phyloP scores from a whole-genome alignment of 2,888 invertebrate species.

The Graphium colonna region DNA sequence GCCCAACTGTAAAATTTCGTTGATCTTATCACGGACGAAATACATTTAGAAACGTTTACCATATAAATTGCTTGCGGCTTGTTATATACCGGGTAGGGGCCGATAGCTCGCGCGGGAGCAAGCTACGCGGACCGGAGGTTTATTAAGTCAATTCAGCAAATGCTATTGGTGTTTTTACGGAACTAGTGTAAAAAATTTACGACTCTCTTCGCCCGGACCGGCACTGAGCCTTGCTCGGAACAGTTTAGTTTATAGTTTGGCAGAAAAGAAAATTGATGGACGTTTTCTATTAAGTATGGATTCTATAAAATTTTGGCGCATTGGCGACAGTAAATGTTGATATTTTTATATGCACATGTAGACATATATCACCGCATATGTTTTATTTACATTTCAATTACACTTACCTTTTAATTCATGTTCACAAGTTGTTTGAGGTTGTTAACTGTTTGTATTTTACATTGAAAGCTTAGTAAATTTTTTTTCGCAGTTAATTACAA shows the following conservation, averaged over 20 bases:
- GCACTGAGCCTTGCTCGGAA: background rate
- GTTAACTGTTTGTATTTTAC: no score
- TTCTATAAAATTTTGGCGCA: no score
- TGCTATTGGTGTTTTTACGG: conserved; percentile 34
- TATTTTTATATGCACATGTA: no score
- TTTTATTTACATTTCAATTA: no score
- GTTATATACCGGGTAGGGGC: conserved; percentile 51
- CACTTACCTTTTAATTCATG: no score
- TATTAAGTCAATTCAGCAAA: conserved; percentile 38
- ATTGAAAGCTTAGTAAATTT: no score
- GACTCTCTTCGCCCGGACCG: background rate
- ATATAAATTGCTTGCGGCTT: conserved; percentile 59
- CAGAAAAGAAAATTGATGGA: background rate
- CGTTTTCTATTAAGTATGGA: background rate
- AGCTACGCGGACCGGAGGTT: conserved; percentile 36
- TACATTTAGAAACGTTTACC: conserved; percentile 57
- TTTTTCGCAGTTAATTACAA: no score
- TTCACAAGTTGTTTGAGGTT: no score
- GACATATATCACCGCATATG: no score
- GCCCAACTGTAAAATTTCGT: conserved; percentile 32
- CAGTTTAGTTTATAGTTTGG: conserved; percentile 11
- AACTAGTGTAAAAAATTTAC: conserved; percentile 21
- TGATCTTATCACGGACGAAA: conserved; percentile 49
- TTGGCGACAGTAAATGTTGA: no score
- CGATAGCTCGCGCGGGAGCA: conserved; percentile 54